Conservation (phyloP, 2,113 vertebrate genomes). For the Saguinus imperator region DNA sequence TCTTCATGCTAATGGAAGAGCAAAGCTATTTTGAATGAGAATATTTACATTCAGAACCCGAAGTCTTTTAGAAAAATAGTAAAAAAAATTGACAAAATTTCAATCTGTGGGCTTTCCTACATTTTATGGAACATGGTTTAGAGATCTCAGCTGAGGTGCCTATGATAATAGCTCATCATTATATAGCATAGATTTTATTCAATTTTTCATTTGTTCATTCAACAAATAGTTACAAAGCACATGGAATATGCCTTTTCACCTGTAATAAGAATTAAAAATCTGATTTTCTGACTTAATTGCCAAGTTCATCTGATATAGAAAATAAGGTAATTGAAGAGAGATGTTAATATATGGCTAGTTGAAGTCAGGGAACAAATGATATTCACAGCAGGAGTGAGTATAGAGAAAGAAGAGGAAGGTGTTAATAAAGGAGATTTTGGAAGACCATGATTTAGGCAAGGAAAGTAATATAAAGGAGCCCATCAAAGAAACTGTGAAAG, state of each 20-base stretch:
- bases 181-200: background rate
- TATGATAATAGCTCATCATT: background rate
- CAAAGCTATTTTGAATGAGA: slow-evolving; percentile 31
- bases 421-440: background rate
- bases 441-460: background rate
- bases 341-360: background rate
- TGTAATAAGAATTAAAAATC: slow-evolving; percentile 22
- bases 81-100: background rate
- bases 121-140: background rate
- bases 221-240: background rate
- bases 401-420: background rate
- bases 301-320: background rate
- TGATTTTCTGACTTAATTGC: slow-evolving; percentile 23
- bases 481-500: background rate
- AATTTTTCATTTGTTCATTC: slow-evolving; percentile 22
- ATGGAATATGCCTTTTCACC: background rate
- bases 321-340: background rate
- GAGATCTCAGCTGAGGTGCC: background rate
- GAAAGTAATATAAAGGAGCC: background rate
- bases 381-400: background rate
- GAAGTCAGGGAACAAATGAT: background rate
- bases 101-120: background rate
- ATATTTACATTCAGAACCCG: background rate
- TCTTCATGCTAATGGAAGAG: background rate
- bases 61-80: slow-evolving; percentile 33